These are phyloP conservation scores for Dasyornis broadbenti DNA, from an alignment of 2,113 vertebrate species.

Conservation along the genomic window DNA sequence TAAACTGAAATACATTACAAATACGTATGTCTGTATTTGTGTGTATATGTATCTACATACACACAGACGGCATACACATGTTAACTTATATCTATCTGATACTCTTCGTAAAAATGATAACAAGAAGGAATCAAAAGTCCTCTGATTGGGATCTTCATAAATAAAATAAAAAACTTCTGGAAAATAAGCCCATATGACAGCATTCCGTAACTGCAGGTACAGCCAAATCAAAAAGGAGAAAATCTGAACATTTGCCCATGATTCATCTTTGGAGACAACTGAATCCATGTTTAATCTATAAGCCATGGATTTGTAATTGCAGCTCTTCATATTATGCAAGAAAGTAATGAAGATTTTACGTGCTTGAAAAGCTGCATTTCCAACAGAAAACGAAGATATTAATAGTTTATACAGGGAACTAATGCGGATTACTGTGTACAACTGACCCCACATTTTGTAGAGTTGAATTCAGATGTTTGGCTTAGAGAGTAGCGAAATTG, in stretches of 20 bases:
- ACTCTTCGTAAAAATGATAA: background rate
- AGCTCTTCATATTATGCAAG: background rate
- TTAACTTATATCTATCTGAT: background rate
- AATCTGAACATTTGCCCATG: background rate
- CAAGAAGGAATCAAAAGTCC: background rate
- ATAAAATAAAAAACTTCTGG: background rate
- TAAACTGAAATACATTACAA: background rate
- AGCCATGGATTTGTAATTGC: background rate
- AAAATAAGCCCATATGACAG: background rate
- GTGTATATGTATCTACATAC: background rate
- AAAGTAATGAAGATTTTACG: background rate
- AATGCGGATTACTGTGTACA: background rate
- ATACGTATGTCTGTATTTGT: background rate
- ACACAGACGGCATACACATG: fast-evolving
- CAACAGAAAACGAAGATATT: background rate
- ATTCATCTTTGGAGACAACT: background rate
- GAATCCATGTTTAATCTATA: background rate
- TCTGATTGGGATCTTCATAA: background rate
- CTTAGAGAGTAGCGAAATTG: background rate
- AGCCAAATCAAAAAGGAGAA: background rate
- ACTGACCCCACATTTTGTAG: background rate
- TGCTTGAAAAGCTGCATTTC: background rate
- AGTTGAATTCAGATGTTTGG: background rate
- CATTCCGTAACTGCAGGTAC: background rate
- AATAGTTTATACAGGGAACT: background rate